Evolutionary conservation across 2,797 vertebrate genomes (phyloP), one percentile per base, ranked within the genome.

Genomic region (Xyrichtys novacula): DNA sequence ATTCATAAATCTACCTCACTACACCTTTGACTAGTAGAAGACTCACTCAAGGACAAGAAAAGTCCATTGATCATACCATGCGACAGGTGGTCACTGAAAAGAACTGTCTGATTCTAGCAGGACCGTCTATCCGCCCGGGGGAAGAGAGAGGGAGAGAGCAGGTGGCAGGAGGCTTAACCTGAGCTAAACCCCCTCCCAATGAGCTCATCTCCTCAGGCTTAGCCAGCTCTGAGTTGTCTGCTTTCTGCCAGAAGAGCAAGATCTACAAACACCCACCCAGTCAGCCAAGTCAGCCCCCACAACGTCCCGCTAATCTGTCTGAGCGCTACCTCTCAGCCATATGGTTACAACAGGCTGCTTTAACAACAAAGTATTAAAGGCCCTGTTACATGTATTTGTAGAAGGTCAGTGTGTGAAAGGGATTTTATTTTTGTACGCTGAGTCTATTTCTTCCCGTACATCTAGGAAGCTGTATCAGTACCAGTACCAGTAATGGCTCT

Each of bases 121-220:
- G 32, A 26, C 44, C 7, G 44, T 25, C 23, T 39, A 42, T 55
- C 26, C 23, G 39, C 19, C 46, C 43, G 50, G 59, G 61, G 49
- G 3, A 17, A 40, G 5, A 63, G 47, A 57, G 54, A 74, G 34
- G 84, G 29, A 71, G 44, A 80, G 43, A 86, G 78, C 93, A 94
- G 92, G 87, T 93, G 93, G 91, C 83, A 71, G 62, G 58, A 74
- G 79, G 85, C 85, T 92, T 92, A 93, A 89, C 80, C 81, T 85
- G 75, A 65, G 68, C 69, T 86, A 83, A 92, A 87, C 74, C 77
- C 85, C 72, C 40, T 84, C 64, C 64, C 71, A 68, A 65, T 89
- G 86, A 91, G 91, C 88, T 93, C 90, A 92, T 90, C 85, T 85
- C 82, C 59, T 54, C 74, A 11, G 81, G 81, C 81, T 92, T 85